Conservation (phyloP, 2,113 vertebrate species). For the Ictidomys tridecemlineatus region DNA sequence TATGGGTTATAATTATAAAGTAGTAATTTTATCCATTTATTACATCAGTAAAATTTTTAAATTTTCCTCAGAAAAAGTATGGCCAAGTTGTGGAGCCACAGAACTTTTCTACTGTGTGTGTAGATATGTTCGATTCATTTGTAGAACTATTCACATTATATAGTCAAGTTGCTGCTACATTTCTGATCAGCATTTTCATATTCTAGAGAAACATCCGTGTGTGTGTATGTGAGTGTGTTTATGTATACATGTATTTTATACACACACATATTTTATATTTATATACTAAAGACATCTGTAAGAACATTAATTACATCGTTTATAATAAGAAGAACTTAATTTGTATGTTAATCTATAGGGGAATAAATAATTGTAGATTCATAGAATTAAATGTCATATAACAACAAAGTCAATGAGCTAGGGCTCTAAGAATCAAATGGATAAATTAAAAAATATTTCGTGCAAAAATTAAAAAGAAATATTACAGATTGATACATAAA, state of each 20-base stretch:
- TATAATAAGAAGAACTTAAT: not conserved
- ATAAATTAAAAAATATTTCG: not conserved
- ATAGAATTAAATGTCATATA: not conserved
- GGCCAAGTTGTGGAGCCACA: not conserved
- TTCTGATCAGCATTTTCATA: not conserved
- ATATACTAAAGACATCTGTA: not conserved
- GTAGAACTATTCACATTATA: not conserved
- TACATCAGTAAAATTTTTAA: not conserved
- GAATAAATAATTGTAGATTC: not conserved
- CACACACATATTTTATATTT: too few relatives aligned
- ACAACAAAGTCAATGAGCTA: not conserved
- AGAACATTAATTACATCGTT: not conserved
- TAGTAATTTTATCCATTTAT: not conserved
- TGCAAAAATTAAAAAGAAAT: not conserved
- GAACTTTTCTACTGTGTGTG: not conserved
- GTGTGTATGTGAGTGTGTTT: not conserved
- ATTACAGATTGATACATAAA: not conserved
- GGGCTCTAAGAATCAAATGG: not conserved
- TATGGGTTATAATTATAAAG: not conserved
- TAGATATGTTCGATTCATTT: not conserved
- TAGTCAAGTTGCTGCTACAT: not conserved
- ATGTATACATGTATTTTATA: too few relatives aligned
- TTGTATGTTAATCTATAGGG: not conserved
- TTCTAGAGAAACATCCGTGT: not conserved
- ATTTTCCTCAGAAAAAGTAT: not conserved